Conservation (phyloP, 2,113 vertebrate species). For the Leptobrachium leishanense region DNA sequence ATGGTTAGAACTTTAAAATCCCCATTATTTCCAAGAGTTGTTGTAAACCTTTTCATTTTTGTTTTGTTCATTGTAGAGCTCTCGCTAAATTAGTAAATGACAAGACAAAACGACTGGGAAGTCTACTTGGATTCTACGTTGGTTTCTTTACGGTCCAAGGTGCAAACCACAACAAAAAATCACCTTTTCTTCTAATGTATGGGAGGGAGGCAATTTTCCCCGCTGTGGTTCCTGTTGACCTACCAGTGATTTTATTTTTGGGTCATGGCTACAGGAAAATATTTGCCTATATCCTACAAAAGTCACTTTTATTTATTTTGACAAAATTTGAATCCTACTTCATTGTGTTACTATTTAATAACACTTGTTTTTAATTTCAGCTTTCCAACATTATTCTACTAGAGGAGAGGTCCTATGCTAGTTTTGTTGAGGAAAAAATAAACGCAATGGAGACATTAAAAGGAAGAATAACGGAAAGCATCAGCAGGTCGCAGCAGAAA, state of each 20-base stretch:
- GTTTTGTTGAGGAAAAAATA: neutral
- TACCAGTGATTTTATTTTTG: neutral
- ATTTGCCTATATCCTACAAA: neutral
- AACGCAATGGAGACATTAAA: neutral
- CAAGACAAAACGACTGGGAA: neutral
- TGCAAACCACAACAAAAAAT: constrained; percentile 49
- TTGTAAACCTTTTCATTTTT: too few species aligned
- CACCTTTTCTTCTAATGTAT: constrained; percentile 45
- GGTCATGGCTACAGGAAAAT: neutral
- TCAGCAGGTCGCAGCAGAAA: neutral
- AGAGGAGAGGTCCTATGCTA: neutral
- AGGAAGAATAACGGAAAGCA: neutral
- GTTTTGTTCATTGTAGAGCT: too few species aligned
- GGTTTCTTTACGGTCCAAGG: constrained; percentile 27
- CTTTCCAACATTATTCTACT: neutral
- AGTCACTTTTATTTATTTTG: neutral
- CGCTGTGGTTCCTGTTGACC: constrained; percentile 30
- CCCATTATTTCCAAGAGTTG: too few species aligned
- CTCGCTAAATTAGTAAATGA: neutral
- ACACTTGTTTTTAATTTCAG: neutral
- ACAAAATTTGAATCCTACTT: neutral
- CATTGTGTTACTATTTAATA: too few species aligned
- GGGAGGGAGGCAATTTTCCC: constrained; percentile 48
- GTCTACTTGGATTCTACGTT: neutral
- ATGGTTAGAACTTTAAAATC: too few species aligned